Evolutionary conservation across 35 echinoderm and acorn worm species (phyloP).

Genomic region (Heliocidaris tuberculata): DNA sequence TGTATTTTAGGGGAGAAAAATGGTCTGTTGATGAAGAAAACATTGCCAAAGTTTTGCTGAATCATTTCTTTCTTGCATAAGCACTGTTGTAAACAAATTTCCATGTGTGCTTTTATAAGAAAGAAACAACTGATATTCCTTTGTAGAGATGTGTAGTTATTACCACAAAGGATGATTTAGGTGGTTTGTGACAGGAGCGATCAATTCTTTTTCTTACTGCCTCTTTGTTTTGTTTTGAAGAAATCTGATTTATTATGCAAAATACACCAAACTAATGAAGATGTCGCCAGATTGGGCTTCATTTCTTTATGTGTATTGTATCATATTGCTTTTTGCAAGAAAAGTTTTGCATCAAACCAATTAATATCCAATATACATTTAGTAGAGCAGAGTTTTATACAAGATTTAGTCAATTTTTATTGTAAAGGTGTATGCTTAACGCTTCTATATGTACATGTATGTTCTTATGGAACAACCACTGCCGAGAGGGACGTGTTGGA

Average conservation of each 20-base stretch:
- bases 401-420: neutral
- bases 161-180: neutral
- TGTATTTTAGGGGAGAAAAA: neutral
- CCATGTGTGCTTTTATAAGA: neutral
- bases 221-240: no score
- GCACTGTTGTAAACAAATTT: neutral
- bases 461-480: neutral
- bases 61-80: neutral
- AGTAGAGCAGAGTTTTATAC: neutral
- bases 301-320: no score
- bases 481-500: neutral
- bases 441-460: neutral
- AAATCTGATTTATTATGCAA: neutral
- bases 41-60: neutral
- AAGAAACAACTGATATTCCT: neutral
- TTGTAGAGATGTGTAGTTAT: neutral
- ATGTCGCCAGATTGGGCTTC: no score
- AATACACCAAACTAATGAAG: neutral
- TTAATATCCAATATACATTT: neutral
- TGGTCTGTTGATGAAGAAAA: neutral
- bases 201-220: no score
- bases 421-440: neutral
- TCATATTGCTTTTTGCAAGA: no score
- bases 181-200: neutral
- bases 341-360: no score